Evolutionary conservation across 2,113 vertebrate species (phyloP).

Genomic region (Charina bottae): DNA sequence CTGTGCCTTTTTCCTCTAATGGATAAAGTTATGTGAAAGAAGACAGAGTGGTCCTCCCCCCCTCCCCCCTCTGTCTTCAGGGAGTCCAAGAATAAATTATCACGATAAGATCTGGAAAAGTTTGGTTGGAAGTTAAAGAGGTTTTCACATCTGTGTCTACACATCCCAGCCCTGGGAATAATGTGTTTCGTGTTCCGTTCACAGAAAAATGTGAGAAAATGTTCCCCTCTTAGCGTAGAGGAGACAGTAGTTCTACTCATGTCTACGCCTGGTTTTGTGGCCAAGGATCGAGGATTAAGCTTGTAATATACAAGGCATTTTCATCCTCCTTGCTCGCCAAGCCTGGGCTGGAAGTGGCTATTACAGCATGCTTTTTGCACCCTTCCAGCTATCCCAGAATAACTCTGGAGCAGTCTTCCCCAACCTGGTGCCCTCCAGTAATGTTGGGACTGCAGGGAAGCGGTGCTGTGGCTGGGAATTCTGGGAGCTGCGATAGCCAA

Average conservation of each 20-base stretch:
- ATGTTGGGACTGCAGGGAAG: not conserved
- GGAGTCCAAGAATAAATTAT: conserved; percentile 84
- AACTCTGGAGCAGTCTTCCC: not conserved
- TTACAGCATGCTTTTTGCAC: not conserved
- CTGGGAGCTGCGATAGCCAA: not conserved
- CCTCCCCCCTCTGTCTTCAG: conserved; percentile 60
- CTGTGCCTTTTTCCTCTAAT: conserved; percentile 65
- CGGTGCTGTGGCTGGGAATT: not conserved
- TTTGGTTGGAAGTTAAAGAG: conserved; percentile 79
- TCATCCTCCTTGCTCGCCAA: not conserved
- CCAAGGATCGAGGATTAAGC: conserved; percentile 31
- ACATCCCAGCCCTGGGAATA: conserved; percentile 81
- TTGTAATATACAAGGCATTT: not conserved
- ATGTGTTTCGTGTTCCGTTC: conserved; percentile 74
- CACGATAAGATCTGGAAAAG: conserved; percentile 85
- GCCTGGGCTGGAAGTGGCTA: not conserved
- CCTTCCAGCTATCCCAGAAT: not conserved
- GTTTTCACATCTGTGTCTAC: conserved; percentile 90
- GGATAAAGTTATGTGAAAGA: conserved; percentile 77
- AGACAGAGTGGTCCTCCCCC: conserved; percentile 42
- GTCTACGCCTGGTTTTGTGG: conserved; percentile 60
- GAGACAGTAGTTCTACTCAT: conserved; percentile 58
- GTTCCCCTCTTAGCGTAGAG: conserved; percentile 61
- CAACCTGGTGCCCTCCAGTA: not conserved
- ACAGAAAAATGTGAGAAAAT: conserved; percentile 75